Evolutionary conservation across 2,888 invertebrate genomes (phyloP).

Genomic region (Polymixis lichenea): DNA sequence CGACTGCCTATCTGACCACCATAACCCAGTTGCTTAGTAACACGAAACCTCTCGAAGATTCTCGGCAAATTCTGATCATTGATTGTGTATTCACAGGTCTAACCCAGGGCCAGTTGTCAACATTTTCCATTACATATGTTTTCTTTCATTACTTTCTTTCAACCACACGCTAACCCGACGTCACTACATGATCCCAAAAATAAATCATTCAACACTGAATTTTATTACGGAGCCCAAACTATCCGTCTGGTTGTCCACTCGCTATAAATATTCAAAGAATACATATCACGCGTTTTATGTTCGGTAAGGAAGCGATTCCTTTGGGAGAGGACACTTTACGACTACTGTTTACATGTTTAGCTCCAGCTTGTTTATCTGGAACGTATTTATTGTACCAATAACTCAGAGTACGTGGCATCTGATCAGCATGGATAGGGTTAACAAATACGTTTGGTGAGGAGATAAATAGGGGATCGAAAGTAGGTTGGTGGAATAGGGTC

Average conservation of each 20-base stretch:
- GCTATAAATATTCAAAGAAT: slow-evolving; percentile 67
- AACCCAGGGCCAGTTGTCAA: background rate
- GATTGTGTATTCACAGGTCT: background rate
- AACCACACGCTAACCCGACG: background rate
- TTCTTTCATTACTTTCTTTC: background rate
- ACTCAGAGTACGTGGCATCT: slow-evolving; percentile 67
- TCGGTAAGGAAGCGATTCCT: slow-evolving; percentile 58
- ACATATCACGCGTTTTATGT: slow-evolving; percentile 62
- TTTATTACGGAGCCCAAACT: slow-evolving; percentile 51
- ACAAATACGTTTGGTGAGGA: slow-evolving; percentile 59
- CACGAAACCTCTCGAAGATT: no score
- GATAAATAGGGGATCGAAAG: slow-evolving; percentile 39
- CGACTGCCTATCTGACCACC: no score
- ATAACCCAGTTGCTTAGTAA: background rate
- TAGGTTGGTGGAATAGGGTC: slow-evolving; percentile 25
- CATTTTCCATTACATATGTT: background rate
- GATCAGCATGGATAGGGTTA: slow-evolving; percentile 64
- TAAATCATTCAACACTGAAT: slow-evolving; percentile 53
- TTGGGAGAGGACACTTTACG: slow-evolving; percentile 68
- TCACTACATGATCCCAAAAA: slow-evolving; percentile 34
- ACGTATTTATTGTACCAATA: slow-evolving; percentile 81
- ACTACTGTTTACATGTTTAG: slow-evolving; percentile 76
- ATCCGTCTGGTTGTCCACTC: slow-evolving; percentile 59
- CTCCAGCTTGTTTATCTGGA: slow-evolving; percentile 75
- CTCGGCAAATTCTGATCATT: background rate